Conservation (phyloP, 1,140 invertebrate genomes). For the Planococcus citri region DNA sequence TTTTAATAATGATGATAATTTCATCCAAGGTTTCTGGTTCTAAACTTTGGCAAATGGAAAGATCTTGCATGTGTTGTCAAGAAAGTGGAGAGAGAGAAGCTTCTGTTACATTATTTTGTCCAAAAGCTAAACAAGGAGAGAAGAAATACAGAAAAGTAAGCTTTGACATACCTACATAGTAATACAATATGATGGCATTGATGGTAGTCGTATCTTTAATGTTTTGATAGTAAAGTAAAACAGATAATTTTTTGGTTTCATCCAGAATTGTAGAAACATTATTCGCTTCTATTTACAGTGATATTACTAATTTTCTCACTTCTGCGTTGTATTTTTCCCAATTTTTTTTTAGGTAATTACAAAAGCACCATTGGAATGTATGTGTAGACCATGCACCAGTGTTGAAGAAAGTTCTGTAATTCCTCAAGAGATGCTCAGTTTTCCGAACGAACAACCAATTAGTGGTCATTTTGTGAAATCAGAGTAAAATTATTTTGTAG, state of each 20-base stretch:
- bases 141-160: constrained; percentile 70
- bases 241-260: too few species aligned
- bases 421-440: constrained; percentile 79
- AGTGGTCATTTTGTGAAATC: constrained; percentile 28
- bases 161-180: too few species aligned
- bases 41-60: constrained; percentile 92
- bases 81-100: constrained; percentile 85
- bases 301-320: too few species aligned
- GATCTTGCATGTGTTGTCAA: constrained; percentile 88
- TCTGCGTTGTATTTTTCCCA: too few species aligned
- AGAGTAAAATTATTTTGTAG: constrained; percentile 21
- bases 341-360: constrained; percentile 55
- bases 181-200: background rate
- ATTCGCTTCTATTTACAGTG: too few species aligned
- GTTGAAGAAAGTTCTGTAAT: constrained; percentile 75
- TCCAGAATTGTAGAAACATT: background rate
- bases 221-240: background rate
- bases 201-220: background rate
- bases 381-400: constrained; percentile 82
- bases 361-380: constrained; percentile 80
- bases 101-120: constrained; percentile 73
- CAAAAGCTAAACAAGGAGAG: constrained; percentile 71
- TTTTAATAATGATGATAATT: background rate
- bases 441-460: constrained; percentile 63
- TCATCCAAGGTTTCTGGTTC: constrained; percentile 70